Conservation (phyloP, 2,113 vertebrate species). For the Ophiodon elongatus region DNA sequence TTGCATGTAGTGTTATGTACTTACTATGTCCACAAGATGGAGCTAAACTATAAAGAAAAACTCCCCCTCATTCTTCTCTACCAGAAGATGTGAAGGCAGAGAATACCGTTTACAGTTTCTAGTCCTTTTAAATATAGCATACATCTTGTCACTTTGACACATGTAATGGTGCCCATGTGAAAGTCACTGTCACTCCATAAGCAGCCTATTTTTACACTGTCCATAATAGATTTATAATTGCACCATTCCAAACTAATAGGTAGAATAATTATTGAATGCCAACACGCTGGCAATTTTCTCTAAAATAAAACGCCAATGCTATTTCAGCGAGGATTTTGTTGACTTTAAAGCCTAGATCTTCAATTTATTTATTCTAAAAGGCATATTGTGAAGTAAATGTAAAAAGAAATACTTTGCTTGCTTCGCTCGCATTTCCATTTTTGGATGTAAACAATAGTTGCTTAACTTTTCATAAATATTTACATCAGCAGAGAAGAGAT, state of each 20-base stretch:
- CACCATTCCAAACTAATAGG: background rate
- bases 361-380: background rate
- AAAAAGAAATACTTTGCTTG: background rate
- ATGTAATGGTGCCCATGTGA: background rate
- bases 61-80: no score
- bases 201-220: background rate
- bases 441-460: constrained; percentile 19
- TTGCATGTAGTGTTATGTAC: background rate
- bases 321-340: background rate
- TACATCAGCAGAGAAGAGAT: background rate
- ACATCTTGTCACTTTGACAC: background rate
- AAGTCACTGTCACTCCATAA: background rate
- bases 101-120: background rate
- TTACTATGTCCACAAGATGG: constrained; percentile 34
- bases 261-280: background rate
- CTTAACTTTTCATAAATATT: constrained; percentile 5
- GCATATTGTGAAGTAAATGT: background rate
- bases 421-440: background rate
- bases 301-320: background rate
- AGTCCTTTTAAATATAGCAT: background rate
- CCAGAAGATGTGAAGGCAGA: background rate
- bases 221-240: background rate
- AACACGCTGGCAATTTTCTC: background rate
- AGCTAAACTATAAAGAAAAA: constrained; percentile 1
- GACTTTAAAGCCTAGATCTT: background rate